A percentile compares a stretch with the other conserved stretches of the same genome.
phyloP scores from a whole-genome alignment of 2,113 vertebrate species.

The Misgurnus anguillicaudatus region DNA sequence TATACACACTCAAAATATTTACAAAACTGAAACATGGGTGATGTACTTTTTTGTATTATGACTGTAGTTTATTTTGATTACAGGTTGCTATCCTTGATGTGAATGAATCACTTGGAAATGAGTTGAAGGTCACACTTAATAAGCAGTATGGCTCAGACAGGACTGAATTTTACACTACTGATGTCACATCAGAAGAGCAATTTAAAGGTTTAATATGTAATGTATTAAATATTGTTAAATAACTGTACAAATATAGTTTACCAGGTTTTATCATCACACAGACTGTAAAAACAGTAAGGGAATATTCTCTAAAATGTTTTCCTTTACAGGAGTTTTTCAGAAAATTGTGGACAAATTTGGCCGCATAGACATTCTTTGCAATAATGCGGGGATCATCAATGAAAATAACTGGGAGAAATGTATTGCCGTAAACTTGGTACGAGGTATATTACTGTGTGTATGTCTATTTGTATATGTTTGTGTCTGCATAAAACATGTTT shows the following conservation, averaged over 20 bases:
- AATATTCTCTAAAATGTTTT: neutral
- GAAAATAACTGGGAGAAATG: constrained; percentile 71
- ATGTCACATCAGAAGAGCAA: constrained; percentile 56
- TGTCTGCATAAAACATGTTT: neutral
- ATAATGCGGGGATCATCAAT: constrained; percentile 75
- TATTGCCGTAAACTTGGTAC: constrained; percentile 73
- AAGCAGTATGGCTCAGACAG: constrained; percentile 46
- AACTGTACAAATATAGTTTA: too few relatives aligned
- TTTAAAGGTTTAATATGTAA: constrained; percentile 49
- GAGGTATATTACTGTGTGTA: neutral
- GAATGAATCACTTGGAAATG: constrained; percentile 35
- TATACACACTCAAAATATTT: too few relatives aligned
- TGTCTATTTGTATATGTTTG: neutral
- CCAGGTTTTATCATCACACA: too few relatives aligned
- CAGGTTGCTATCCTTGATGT: constrained; percentile 59
- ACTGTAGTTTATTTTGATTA: neutral
- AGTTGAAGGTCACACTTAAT: constrained; percentile 44
- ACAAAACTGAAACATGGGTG: too few relatives aligned
- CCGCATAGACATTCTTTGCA: constrained; percentile 72
- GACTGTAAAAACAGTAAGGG: too few relatives aligned
- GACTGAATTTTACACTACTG: constrained; percentile 42
- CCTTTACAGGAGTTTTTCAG: constrained; percentile 68
- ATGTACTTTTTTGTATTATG: neutral
- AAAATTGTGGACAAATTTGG: constrained; percentile 63
- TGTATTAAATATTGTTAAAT: too few relatives aligned